Evolutionary conservation across 1,140 invertebrate species (phyloP).

Genomic region (Bombus fervidus): DNA sequence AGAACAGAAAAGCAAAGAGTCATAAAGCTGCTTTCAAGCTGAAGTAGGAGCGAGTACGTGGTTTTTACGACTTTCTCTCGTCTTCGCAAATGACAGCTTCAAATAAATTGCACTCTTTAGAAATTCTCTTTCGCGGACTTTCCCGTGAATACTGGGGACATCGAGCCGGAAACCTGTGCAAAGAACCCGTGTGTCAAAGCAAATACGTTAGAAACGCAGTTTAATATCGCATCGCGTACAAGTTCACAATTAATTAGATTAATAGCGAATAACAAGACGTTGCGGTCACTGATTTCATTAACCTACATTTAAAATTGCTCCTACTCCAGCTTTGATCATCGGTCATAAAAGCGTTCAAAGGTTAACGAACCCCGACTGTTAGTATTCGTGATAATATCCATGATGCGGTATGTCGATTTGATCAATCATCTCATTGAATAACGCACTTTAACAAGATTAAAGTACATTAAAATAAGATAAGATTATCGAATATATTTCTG

Average conservation of each 20-base stretch:
- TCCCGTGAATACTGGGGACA: not conserved
- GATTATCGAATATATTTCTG: not conserved
- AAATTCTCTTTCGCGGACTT: constrained; percentile 31
- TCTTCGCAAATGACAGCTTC: constrained; percentile 5
- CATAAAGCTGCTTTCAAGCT: constrained; percentile 11
- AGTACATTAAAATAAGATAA: too few species aligned
- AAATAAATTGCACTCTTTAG: constrained; percentile 42
- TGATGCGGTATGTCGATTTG: not conserved
- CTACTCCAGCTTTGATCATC: not conserved
- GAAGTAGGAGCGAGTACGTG: not conserved
- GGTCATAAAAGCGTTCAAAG: not conserved
- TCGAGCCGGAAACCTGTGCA: not conserved
- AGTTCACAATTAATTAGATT: constrained; percentile 4
- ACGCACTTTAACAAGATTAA: not conserved
- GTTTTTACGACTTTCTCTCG: constrained; percentile 26
- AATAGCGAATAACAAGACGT: not conserved
- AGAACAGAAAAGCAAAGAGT: constrained; percentile 14
- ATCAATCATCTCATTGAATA: not conserved
- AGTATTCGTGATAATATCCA: not conserved
- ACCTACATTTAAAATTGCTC: not conserved
- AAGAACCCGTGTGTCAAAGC: not conserved
- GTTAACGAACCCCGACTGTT: not conserved
- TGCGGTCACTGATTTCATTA: constrained; percentile 6
- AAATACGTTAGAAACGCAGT: not conserved
- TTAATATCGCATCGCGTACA: not conserved